Conservation (phyloP, 2,113 vertebrate genomes). For the Emberiza fucata region DNA sequence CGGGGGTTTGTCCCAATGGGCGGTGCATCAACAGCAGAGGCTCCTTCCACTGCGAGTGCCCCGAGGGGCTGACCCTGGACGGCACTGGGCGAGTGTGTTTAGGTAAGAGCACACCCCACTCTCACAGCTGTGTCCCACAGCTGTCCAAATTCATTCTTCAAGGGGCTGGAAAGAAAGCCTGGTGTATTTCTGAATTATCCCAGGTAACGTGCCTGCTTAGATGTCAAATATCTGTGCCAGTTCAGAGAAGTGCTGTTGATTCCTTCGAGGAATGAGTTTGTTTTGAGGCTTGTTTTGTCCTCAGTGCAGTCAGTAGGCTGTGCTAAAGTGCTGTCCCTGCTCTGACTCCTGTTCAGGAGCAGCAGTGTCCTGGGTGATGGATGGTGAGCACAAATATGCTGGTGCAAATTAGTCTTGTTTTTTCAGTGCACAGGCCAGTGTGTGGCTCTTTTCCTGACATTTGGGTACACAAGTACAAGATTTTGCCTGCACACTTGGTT, state of each 20-base stretch:
- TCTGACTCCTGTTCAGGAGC: background rate
- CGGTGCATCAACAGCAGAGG: constrained; percentile 75
- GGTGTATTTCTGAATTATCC: background rate
- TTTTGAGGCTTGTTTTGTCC: background rate
- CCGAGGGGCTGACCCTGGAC: constrained; percentile 74
- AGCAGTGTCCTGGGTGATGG: background rate
- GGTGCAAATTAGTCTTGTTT: background rate
- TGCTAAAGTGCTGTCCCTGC: background rate
- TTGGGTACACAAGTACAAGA: background rate
- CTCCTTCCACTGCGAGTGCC: constrained; percentile 78
- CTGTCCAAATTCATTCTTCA: background rate
- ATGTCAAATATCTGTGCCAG: background rate
- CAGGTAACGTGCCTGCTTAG: background rate
- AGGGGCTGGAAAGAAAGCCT: background rate
- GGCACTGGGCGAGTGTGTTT: constrained; percentile 73
- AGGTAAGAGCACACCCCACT: constrained; percentile 49
- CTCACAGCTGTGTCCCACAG: background rate
- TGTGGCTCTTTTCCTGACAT: background rate
- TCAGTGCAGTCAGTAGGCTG: background rate
- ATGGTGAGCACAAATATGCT: background rate
- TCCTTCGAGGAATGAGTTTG: background rate
- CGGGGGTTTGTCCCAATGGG: constrained; percentile 76
- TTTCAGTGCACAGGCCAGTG: background rate
- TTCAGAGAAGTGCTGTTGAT: background rate
- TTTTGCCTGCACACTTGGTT: background rate